Base-by-base conservation (phyloP, 2,888 invertebrate genomes). In the Dasypolia templi region DNA sequence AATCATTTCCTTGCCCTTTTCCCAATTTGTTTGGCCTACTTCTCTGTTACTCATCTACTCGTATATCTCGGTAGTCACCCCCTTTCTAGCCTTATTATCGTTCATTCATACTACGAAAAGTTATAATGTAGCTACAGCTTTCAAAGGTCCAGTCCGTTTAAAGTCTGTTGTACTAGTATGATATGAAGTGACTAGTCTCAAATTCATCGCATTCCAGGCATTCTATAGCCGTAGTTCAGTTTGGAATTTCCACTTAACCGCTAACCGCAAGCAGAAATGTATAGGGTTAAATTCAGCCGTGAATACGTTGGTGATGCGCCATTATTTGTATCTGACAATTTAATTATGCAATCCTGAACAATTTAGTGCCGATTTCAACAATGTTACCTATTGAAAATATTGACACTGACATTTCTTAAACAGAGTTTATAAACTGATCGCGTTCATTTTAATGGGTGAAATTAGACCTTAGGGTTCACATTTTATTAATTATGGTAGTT, bases 201-300 rank as follows among this genome's bases (percentile, higher is more conserved):
- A 75, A 80, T 69, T 64, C 49, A 44, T 55, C 9, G 59, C 68
- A 75, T 67, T 81, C 77, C 66, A 32, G 12, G 17, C 65, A 19
- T 63, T 55, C 51, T 32, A n/a, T n/a, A 42, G 1, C 14, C 14
- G 9, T 17, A 22, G 55, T 59, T 65, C 22, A 11, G n/a, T 46
- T 65, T 39, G 58, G 49, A 76, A 76, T 66, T 39, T 76, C 53
- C 35, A 42, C 22, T 35, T 35, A 32, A 77, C 76, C 58, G 26
- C 49, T 35, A 32, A 77, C 76, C 58, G 26, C 49, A 59, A 17
- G 51, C 35, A 39, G 53, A 64, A 62, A 55, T 76, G 49, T 35
- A 32, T 35, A 17, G 32, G 19, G 29, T 11, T 62, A n/a, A 35
- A 71, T 63, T 72, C 6, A 32, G 46, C 14, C 9, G 14, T 42